Percentiles rank a stretch among this genome's conserved stretches.
These are phyloP conservation scores for Pseudoips prasinana DNA, from an alignment of 2,888 invertebrate species.

Conservation along the genomic window DNA sequence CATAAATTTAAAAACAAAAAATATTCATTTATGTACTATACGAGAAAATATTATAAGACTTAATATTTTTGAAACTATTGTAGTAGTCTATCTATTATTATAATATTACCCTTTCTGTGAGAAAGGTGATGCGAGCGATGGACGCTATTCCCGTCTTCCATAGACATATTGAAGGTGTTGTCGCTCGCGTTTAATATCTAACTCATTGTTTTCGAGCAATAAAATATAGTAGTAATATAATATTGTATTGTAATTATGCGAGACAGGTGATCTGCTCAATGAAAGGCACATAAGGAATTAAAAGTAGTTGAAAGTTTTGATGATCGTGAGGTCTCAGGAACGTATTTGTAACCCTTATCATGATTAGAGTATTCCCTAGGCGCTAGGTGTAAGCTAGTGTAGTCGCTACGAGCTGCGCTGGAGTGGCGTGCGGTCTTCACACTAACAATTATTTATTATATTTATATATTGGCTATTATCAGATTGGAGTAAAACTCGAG, in stretches of 20 bases:
- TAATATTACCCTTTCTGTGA: constrained; percentile 44
- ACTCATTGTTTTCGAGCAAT: constrained; percentile 49
- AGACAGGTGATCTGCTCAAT: constrained; percentile 68
- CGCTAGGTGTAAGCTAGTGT: constrained; percentile 63
- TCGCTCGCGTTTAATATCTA: constrained; percentile 22
- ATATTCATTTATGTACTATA: constrained; percentile 49
- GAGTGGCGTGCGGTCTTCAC: constrained; percentile 34
- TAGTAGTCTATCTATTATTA: constrained; percentile 44
- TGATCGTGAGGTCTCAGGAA: constrained; percentile 38
- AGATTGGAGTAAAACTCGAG: no score
- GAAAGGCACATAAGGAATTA: constrained; percentile 76
- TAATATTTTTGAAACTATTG: constrained; percentile 71
- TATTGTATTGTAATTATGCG: constrained; percentile 44
- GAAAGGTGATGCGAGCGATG: constrained; percentile 21
- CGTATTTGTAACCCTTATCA: constrained; percentile 50
- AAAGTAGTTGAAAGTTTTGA: constrained; percentile 55
- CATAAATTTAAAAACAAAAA: constrained; percentile 45
- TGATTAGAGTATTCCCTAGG: constrained; percentile 61
- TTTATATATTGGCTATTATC: no score
- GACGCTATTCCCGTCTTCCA: background rate
- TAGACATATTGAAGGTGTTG: no score
- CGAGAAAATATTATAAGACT: constrained; percentile 55
- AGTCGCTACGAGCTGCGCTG: constrained; percentile 41
- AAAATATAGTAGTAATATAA: constrained; percentile 46
- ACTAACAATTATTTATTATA: no score